Evolutionary conservation across 2,888 invertebrate genomes (phyloP), one percentile per base, ranked within the genome.

Genomic region (Stenurella melanura): DNA sequence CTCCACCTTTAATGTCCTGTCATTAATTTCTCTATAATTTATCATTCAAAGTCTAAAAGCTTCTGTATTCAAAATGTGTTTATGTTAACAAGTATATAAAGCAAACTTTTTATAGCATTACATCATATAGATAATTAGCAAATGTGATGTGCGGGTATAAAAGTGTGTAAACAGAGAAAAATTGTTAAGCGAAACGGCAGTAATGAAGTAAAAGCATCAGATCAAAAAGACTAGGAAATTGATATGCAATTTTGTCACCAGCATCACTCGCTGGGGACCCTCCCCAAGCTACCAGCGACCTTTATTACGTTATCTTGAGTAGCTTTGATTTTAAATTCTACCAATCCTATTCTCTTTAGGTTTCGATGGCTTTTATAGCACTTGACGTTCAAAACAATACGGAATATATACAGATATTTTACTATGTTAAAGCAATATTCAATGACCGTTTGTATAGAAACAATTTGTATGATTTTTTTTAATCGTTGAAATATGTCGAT

Each of bases 291-390:
- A 60, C 70, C 74, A 66, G 66, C 76, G 77, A 78, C 72, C 82
- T 83, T 83, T 84, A 85, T 85, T 83, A 79, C 80, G 82, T 85
- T 85, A 85, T 80, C 81, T 82, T 78, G 80, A 85, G 85, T 84
- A 83, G 86, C 87, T 87, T 86, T 87, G 87, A 87, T 87, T 87
- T 85, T 81, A 84, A 85, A 87, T 87, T 86, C 86, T 80, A 80
- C 81, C 80, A 79, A 81, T 81, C 80, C 80, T 73, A 83, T 82
- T 83, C 82, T 81, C 81, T 81, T 81, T 79, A 77, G 78, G 75
- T 80, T 78, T 56, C 64, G 73, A 73, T 78, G 75, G 75, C 75
- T 77, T 80, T 80, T 77, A 77, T 78, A 75, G 75, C 60, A 64
- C 64, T 72, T 73, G 78, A 77, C 78, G 67, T 78, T 66, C 67